Evolutionary conservation across 2,113 vertebrate species (phyloP).

Genomic region (Cyphomyrus discorhynchus): DNA sequence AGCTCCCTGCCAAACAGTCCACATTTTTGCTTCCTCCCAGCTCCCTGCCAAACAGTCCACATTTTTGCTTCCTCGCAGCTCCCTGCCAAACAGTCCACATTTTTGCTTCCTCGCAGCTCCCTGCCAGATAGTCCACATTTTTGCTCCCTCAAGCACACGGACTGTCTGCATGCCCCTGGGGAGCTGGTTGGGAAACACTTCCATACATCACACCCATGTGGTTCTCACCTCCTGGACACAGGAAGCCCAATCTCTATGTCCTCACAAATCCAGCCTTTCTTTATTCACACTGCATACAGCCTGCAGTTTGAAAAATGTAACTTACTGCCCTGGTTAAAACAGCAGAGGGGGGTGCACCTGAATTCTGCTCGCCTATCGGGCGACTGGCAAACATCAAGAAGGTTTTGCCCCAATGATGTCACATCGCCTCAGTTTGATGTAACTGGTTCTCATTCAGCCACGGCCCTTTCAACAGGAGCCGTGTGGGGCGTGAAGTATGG

Average conservation of each 20-base stretch:
- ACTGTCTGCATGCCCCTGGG: not conserved
- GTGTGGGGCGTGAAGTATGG: not conserved
- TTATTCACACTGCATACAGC: not conserved
- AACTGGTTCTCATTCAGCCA: not conserved
- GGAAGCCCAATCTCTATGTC: not conserved
- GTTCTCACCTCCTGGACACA: not conserved
- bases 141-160: not conserved
- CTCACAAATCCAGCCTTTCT: not conserved
- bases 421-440: conserved; percentile 27
- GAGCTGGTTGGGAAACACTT: not conserved
- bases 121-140: not conserved
- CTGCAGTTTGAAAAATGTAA: not conserved
- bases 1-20: not conserved
- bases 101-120: not conserved
- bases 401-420: not conserved
- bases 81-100: not conserved
- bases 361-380: not conserved
- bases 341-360: not conserved
- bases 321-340: not conserved
- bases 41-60: not conserved
- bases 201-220: not conserved
- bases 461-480: not conserved
- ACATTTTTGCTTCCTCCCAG: not conserved
- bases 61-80: too few species aligned
- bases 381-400: not conserved